These are phyloP conservation scores for Machimus rusticus DNA, from an alignment of 2,888 invertebrate genomes.

Conservation along the genomic window DNA sequence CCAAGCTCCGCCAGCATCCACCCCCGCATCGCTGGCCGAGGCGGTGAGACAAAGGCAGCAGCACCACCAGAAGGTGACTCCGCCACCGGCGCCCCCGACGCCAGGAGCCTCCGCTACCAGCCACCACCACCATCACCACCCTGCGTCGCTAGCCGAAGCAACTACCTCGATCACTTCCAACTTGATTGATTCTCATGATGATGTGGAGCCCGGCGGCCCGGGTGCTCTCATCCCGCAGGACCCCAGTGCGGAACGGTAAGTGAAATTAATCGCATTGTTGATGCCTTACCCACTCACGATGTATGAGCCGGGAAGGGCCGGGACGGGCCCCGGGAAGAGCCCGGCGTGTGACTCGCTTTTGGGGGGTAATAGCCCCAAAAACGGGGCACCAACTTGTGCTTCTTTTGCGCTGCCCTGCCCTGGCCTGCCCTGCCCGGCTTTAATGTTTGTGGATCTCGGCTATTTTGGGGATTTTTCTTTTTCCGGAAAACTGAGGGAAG, in stretches of 20 bases:
- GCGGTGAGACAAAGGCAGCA: conserved; percentile 22
- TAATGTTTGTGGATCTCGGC: not conserved
- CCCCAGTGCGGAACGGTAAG: conserved; percentile 49
- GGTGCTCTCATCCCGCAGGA: conserved; percentile 41
- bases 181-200: conserved; percentile 63
- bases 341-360: not conserved
- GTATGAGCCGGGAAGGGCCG: not conserved
- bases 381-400: not conserved
- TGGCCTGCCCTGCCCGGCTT: not conserved
- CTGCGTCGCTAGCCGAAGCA: conserved; percentile 24
- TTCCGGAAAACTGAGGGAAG: not conserved
- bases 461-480: not conserved
- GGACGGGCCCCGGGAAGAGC: not conserved
- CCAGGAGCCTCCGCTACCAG: conserved; percentile 45
- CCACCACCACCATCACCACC: conserved; percentile 21
- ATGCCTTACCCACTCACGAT: conserved; percentile 47
- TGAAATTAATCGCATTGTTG: conserved; percentile 49
- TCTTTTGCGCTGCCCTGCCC: not conserved
- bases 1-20: not conserved
- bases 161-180: conserved; percentile 45
- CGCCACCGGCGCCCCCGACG: conserved; percentile 36
- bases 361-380: conserved; percentile 7
- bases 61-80: conserved; percentile 20
- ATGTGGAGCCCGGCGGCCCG: conserved; percentile 63
- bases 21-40: not conserved